A percentile compares a stretch with the other conserved stretches of the same genome.
Evolutionary conservation across 2,113 vertebrate species (phyloP).

Genomic region (Microtus montanus): DNA sequence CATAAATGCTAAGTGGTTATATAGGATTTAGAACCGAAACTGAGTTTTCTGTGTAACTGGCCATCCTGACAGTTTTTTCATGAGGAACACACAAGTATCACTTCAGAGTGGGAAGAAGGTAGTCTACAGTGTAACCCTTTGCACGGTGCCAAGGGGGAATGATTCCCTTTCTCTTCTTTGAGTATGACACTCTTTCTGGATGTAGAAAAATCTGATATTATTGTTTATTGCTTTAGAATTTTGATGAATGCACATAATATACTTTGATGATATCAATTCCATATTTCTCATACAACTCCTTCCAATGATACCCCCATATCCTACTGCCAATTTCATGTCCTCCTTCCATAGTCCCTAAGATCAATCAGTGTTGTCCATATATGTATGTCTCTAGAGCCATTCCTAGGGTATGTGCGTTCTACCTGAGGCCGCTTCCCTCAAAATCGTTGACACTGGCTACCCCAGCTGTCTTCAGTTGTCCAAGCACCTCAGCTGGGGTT

Average conservation of each 20-base stretch:
- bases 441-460: neutral
- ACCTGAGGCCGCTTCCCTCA: too few relatives aligned
- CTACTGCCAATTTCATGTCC: too few relatives aligned
- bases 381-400: neutral
- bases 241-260: neutral
- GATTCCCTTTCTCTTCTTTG: neutral
- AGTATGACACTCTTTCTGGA: neutral
- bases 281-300: too few relatives aligned
- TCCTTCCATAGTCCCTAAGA: neutral
- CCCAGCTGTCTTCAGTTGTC: neutral
- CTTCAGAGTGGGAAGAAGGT: neutral
- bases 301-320: neutral
- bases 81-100: neutral
- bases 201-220: neutral
- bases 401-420: neutral
- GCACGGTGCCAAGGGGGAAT: neutral
- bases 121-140: neutral
- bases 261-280: neutral
- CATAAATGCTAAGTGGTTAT: neutral
- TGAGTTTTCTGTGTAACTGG: neutral
- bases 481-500: neutral
- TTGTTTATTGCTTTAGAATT: neutral
- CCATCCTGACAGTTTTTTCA: neutral
- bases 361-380: too few relatives aligned
- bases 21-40: neutral